Evolutionary conservation across 2,113 vertebrate species (phyloP).

Genomic region (Poecile atricapillus): DNA sequence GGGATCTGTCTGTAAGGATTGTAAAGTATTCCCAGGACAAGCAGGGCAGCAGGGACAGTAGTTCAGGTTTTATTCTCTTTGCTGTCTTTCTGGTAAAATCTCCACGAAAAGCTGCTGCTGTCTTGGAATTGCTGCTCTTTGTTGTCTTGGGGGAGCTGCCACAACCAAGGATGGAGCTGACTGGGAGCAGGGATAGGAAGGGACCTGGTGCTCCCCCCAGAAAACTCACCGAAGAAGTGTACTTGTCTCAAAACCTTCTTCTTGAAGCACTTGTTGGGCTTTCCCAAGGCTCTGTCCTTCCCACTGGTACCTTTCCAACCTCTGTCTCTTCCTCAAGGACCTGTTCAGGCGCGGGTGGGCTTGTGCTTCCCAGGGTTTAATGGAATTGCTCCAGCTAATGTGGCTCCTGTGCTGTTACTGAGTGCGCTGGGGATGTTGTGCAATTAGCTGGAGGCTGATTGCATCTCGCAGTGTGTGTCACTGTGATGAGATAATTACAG

Average conservation of each 20-base stretch:
- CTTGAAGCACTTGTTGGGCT: neutral
- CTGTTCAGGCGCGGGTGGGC: neutral
- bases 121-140: neutral
- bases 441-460: neutral
- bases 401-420: neutral
- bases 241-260: neutral
- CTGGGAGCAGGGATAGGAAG: neutral
- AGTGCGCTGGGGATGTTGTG: neutral
- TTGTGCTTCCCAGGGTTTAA: neutral
- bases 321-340: neutral
- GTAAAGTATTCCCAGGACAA: neutral
- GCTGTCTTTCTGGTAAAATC: neutral
- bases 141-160: neutral
- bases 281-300: neutral
- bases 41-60: neutral
- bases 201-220: neutral
- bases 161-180: no score
- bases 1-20: neutral
- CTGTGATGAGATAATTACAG: neutral
- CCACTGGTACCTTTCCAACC: neutral
- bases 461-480: neutral
- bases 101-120: neutral
- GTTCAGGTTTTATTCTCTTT: neutral
- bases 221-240: rapidly evolving
- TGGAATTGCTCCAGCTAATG: neutral